Evolutionary conservation across 2,797 vertebrate species (phyloP), one percentile per base, ranked within the genome.

Genomic region (Enteromius mattozi): DNA sequence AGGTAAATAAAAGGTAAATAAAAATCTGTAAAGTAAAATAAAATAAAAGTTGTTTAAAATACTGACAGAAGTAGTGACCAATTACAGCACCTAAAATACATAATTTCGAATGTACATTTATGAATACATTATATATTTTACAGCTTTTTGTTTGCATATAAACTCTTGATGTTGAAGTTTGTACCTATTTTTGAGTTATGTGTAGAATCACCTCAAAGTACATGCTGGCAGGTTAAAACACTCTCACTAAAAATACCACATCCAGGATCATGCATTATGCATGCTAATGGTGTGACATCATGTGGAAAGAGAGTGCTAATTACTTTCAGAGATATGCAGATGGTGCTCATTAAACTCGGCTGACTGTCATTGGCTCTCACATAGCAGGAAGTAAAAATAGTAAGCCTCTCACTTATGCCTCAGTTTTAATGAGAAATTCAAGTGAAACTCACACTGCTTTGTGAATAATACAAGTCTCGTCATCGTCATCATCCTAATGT

Each of bases 301-400:
- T 88, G 83, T 89, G 84, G 84, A 87, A 89, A 87, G 87, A 90
- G 89, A 88, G 89, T 88, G 81, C 79, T 91, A 92, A 92, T 91
- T 89, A 92, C 80, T 86, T 80, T 1, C 37, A 59, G 79, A 83
- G 70, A 90, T 87, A 91, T 92, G 90, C 91, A 92, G 92, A 92
- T 91, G 90, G 90, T 87, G 88, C 88, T 92, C 89, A 86, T 93
- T 93, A 92, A 84, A 86, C 81, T 90, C 86, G 83, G 88, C 88
- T 90, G 89, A 80, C 83, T 90, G 89, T 88, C 88, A 83, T 88
- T 74, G 88, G 88, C 85, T 91, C 88, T 86, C 88, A 75, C 69
- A 86, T 78, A 79, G 68, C 78, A 66, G 80, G 72, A 85, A 66
- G 54, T 85, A 78, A 86, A 86, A 87, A 88, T 49, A 84, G 78